phyloP scores from a whole-genome alignment of 2,888 invertebrate genomes.

The Polydrusus tereticollis region DNA sequence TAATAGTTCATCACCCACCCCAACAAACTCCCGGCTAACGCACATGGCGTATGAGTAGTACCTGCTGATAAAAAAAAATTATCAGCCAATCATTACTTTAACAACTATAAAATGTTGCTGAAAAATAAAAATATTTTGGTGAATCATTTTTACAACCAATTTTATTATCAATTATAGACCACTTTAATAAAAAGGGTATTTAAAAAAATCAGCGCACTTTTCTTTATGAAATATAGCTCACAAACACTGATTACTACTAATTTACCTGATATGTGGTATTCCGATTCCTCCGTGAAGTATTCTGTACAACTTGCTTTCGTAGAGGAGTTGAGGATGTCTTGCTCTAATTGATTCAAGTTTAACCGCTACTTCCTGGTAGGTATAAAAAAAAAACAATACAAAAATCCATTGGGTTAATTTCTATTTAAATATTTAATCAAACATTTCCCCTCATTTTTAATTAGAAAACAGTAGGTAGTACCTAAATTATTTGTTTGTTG shows the following conservation, averaged over 20 bases:
- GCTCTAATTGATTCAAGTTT: slow-evolving; percentile 98
- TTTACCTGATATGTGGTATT: slow-evolving; percentile 95
- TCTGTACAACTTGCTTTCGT: slow-evolving; percentile 99
- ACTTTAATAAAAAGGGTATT: background rate
- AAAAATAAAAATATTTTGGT: background rate
- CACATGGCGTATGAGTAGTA: too few relatives aligned
- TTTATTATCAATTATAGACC: background rate
- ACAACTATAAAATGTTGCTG: too few relatives aligned
- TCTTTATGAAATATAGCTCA: background rate
- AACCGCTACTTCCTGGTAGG: slow-evolving; percentile 93
- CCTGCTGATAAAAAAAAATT: too few relatives aligned
- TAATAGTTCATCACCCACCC: too few relatives aligned
- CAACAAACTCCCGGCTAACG: too few relatives aligned
- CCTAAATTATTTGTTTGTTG: too few relatives aligned
- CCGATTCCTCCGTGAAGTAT: slow-evolving; percentile 97
- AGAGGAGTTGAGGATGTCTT: slow-evolving; percentile 97
- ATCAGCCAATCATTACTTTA: too few relatives aligned
- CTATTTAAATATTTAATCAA: background rate
- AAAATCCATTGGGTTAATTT: background rate
- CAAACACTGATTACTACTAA: background rate
- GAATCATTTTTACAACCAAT: background rate
- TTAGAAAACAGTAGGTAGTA: too few relatives aligned
- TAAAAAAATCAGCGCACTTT: too few relatives aligned
- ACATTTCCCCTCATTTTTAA: background rate
- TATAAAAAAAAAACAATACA: slow-evolving; percentile 19